Evolutionary conservation across 1,140 invertebrate species (phyloP).

Genomic region (Yoshiicerus persimilis): DNA sequence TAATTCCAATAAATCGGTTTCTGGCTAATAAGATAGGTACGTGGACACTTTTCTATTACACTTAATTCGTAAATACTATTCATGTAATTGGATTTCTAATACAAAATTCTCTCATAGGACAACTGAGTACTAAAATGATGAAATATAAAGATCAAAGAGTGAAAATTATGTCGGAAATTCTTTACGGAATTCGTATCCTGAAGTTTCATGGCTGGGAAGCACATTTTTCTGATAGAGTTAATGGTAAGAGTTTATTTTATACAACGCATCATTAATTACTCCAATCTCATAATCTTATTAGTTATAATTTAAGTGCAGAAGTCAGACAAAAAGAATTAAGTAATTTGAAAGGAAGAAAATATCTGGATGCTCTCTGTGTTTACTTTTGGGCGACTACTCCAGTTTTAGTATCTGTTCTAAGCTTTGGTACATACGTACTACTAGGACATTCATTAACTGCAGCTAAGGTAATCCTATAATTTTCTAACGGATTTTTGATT

Average conservation of each 20-base stretch:
- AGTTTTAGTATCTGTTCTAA: conserved; percentile 87
- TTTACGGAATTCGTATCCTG: conserved; percentile 82
- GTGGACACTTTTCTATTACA: not conserved
- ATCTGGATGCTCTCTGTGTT: conserved; percentile 97
- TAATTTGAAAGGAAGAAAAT: conserved; percentile 82
- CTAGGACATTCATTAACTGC: conserved; percentile 79
- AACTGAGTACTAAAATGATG: conserved; percentile 87
- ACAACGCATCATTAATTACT: not conserved
- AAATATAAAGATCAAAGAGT: conserved; percentile 86
- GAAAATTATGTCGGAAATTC: conserved; percentile 81
- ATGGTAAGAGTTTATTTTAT: conserved; percentile 54
- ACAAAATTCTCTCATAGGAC: conserved; percentile 51
- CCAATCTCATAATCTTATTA: no score
- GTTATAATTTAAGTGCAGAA: conserved; percentile 57
- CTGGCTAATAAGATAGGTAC: conserved; percentile 86
- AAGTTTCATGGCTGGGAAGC: conserved; percentile 94
- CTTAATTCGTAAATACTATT: not conserved
- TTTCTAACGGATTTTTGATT: no score
- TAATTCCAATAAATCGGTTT: conserved; percentile 92
- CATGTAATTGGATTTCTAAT: not conserved
- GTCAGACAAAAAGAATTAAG: conserved; percentile 71
- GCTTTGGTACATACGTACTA: conserved; percentile 84
- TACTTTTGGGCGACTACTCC: conserved; percentile 99
- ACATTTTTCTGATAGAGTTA: conserved; percentile 73
- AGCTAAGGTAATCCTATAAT: conserved; percentile 66